A percentile compares a stretch with the other conserved stretches of the same genome.
Conservation (phyloP, 1,140 invertebrate genomes). For the Heliothis virescens region DNA sequence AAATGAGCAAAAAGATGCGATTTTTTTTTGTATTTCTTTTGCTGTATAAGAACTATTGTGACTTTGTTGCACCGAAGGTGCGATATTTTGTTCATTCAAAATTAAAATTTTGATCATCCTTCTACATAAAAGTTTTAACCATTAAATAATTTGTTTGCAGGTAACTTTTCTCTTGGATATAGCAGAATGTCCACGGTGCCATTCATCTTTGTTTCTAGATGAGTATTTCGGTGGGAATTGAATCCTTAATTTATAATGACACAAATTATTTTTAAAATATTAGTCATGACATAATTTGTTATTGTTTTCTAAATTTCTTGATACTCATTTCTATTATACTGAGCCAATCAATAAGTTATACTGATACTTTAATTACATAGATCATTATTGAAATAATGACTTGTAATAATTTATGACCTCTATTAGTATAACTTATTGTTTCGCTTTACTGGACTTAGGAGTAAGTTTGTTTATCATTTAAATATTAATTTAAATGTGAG, state of each 20-base stretch:
- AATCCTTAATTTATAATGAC: conserved; percentile 38
- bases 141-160: conserved; percentile 60
- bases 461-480: conserved; percentile 16
- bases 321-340: not conserved
- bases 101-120: too few relatives aligned
- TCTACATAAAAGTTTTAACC: too few relatives aligned
- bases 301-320: not conserved
- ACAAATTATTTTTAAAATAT: not conserved
- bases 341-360: not conserved
- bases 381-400: conserved; percentile 18
- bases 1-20: too few relatives aligned
- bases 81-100: too few relatives aligned
- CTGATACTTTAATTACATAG: conserved; percentile 3
- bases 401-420: not conserved
- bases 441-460: too few relatives aligned
- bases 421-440: conserved; percentile 6
- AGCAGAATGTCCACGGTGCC: conserved; percentile 74
- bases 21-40: too few relatives aligned
- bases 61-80: too few relatives aligned
- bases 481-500: conserved; percentile 18
- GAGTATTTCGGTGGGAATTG: conserved; percentile 62
- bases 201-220: conserved; percentile 73
- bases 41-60: too few relatives aligned
- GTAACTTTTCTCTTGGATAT: conserved; percentile 77
- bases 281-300: not conserved